Evolutionary conservation across 2,888 invertebrate genomes (phyloP), one percentile per base, ranked within the genome.

Genomic region (Yponomeuta sedellus): DNA sequence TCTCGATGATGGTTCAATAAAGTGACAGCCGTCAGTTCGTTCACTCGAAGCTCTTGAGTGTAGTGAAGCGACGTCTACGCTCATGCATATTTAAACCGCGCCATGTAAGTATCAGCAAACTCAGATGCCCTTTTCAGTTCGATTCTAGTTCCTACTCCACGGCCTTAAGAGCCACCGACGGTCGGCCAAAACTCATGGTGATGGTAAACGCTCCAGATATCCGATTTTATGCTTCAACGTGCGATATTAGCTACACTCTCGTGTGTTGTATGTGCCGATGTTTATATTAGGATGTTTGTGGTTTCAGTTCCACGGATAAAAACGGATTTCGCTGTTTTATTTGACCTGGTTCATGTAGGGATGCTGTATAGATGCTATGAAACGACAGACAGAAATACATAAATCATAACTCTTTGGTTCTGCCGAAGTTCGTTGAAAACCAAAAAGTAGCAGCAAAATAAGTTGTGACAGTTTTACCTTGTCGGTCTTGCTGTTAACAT

Each of bases 21-120:
- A 74, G 74, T 77, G 83, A 80, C 82, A 85, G 80, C 76, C 77
- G 79, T 84, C 82, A 83, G 79, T 82, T 77, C 78, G 44, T 52
- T 52, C 16, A 16, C 44, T 78, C 79, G 77, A 61, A 34, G 34
- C 70, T 73, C 73, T 73, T 71, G 74, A 72, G 72, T 69, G 71
- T 70, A 71, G 72, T 68, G 70, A 72, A 71, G 71, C 44, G 71
- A 73, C 72, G 69, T 72, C 74, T 73, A 72, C 71, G 65, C 81
- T 85, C 84, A 86, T 88, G 86, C 85, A 89, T 88, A 88, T 89
- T 84, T 85, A 86, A 85, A 75, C 78, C 78, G 81, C 83, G 82
- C 87, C 86, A 85, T n/a, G 57, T 57, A n/a, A 57, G 20, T 20
- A 12, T n/a, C n/a, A 20, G n/a, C n/a, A 20, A 57, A 20, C n/a